phyloP scores from a whole-genome alignment of 2,888 invertebrate genomes.

The Lordiphosa fenestrarum region DNA sequence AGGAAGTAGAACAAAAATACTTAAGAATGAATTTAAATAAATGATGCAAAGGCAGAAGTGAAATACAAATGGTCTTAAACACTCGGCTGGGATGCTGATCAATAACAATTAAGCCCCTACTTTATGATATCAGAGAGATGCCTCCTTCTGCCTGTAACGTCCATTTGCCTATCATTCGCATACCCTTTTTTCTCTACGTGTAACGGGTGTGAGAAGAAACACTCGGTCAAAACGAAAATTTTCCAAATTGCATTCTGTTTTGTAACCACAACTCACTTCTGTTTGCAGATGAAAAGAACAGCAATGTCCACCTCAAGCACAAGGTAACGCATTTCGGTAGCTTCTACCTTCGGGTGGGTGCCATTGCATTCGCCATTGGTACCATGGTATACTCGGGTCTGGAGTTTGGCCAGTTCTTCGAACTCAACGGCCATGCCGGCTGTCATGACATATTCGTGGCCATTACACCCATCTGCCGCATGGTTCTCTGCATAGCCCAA shows the following conservation, averaged over 20 bases:
- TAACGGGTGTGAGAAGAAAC: no score
- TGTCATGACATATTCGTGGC: slow-evolving; percentile 86
- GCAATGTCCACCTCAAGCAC: slow-evolving; percentile 78
- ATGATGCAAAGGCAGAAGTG: no score
- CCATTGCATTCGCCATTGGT: slow-evolving; percentile 83
- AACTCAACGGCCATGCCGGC: slow-evolving; percentile 82
- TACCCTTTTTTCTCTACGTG: no score
- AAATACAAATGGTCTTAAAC: no score
- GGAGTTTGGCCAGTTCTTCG: slow-evolving; percentile 88
- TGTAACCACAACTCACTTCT: background rate
- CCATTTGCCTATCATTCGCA: no score
- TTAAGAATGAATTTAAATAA: no score
- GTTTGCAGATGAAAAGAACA: slow-evolving; percentile 76
- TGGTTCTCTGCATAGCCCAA: slow-evolving; percentile 92
- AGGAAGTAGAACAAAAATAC: no score
- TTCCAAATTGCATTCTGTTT: background rate
- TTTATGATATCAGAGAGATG: no score
- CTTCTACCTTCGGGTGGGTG: slow-evolving; percentile 92
- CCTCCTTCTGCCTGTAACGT: no score
- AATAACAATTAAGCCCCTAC: no score
- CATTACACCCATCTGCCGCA: slow-evolving; percentile 90
- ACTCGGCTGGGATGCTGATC: no score
- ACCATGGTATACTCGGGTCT: slow-evolving; percentile 88
- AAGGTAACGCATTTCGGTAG: slow-evolving; percentile 87
- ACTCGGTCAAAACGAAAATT: no score